Evolutionary conservation across 2,888 invertebrate genomes (phyloP).

Genomic region (Chloroclysta siterata): DNA sequence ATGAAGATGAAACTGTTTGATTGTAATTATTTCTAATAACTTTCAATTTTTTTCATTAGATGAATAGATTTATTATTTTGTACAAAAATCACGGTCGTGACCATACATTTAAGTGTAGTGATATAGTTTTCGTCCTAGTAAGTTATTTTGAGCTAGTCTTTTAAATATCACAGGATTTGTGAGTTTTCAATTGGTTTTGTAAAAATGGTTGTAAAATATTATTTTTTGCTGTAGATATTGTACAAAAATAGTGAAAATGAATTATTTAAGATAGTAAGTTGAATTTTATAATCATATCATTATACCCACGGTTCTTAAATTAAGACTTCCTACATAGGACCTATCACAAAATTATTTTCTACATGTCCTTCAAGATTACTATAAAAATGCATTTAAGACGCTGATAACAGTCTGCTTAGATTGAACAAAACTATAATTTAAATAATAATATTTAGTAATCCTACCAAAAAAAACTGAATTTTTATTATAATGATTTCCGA

Average conservation of each 20-base stretch:
- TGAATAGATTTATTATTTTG: slow-evolving; percentile 63
- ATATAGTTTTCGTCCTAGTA: slow-evolving; percentile 80
- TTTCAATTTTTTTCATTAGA: slow-evolving; percentile 49
- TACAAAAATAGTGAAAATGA: slow-evolving; percentile 75
- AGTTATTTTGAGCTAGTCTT: slow-evolving; percentile 82
- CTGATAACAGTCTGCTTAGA: too few species aligned
- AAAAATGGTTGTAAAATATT: slow-evolving; percentile 64
- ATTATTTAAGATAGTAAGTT: slow-evolving; percentile 74
- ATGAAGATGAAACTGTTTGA: slow-evolving; percentile 34
- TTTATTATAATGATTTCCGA: too few species aligned
- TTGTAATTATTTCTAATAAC: slow-evolving; percentile 54
- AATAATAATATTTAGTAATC: too few species aligned
- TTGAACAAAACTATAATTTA: too few species aligned
- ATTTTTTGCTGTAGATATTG: slow-evolving; percentile 79
- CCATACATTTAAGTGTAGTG: slow-evolving; percentile 68
- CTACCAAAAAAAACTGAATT: too few species aligned
- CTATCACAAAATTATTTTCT: slow-evolving; percentile 50
- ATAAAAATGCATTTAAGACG: slow-evolving; percentile 26
- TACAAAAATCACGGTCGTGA: slow-evolving; percentile 70
- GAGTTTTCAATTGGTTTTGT: slow-evolving; percentile 58
- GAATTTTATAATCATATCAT: slow-evolving; percentile 84
- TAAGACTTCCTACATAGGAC: slow-evolving; percentile 39
- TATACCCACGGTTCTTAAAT: slow-evolving; percentile 60
- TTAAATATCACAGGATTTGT: slow-evolving; percentile 61
- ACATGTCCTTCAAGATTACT: slow-evolving; percentile 30